phyloP scores from a whole-genome alignment of 2,113 vertebrate species.

The Lepisosteus oculatus region DNA sequence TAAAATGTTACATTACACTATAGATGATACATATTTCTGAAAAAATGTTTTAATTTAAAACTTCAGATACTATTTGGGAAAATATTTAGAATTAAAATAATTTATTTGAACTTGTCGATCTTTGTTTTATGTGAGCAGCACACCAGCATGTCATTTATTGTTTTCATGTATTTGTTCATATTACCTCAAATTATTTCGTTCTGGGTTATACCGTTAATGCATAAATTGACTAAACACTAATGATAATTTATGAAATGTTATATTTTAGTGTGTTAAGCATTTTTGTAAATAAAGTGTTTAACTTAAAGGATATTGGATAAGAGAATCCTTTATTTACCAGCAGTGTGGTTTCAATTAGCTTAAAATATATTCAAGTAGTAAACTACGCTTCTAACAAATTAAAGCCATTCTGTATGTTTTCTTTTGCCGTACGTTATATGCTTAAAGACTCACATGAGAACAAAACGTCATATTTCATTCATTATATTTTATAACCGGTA shows the following conservation, averaged over 20 bases:
- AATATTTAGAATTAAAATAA: slow-evolving; percentile 74
- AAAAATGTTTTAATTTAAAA: slow-evolving; percentile 64
- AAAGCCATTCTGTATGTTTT: too few species aligned
- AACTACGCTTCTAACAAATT: too few species aligned
- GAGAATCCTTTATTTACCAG: slow-evolving; percentile 22
- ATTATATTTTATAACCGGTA: too few species aligned
- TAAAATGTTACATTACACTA: slow-evolving; percentile 58
- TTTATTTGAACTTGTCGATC: slow-evolving; percentile 45
- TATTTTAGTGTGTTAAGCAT: slow-evolving; percentile 82
- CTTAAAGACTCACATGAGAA: too few species aligned
- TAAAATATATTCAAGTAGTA: slow-evolving; percentile 2
- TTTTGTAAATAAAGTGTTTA: slow-evolving; percentile 82
- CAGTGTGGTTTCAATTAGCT: slow-evolving; percentile 11
- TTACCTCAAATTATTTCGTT: slow-evolving; percentile 52
- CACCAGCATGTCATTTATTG: slow-evolving; percentile 65
- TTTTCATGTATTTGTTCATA: slow-evolving; percentile 55
- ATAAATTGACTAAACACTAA: slow-evolving; percentile 69
- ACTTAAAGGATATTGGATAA: slow-evolving; percentile 38
- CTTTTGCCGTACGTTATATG: too few species aligned
- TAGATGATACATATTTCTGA: slow-evolving; percentile 50
- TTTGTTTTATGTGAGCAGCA: slow-evolving; percentile 41
- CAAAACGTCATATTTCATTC: too few species aligned
- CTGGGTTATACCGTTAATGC: slow-evolving; percentile 57
- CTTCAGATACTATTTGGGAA: slow-evolving; percentile 56
- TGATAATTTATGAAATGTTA: slow-evolving; percentile 74